Percentiles rank a stretch among this genome's conserved stretches.
Conservation (phyloP, 2,113 vertebrate genomes). For the Nestor notabilis region DNA sequence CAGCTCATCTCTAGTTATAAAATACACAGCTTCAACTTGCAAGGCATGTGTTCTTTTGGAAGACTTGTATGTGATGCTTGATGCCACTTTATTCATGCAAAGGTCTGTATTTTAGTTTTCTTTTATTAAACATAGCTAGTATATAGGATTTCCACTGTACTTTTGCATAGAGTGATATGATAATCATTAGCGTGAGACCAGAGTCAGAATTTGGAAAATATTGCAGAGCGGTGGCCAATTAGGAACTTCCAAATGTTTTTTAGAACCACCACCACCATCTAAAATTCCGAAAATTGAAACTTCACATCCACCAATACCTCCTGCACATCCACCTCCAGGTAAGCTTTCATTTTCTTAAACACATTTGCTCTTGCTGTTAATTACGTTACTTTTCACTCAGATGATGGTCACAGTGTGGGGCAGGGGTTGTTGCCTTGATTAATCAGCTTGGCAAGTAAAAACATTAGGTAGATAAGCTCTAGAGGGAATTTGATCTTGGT, state of each 20-base stretch:
- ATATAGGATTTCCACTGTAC: neutral
- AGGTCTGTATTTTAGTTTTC: neutral
- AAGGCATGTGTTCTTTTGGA: neutral
- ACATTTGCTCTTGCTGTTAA: neutral
- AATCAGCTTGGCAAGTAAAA: neutral
- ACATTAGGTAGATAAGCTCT: neutral
- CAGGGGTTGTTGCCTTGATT: neutral
- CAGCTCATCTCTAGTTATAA: neutral
- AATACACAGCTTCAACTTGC: neutral
- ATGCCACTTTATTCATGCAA: neutral
- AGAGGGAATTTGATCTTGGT: neutral
- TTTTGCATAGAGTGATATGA: neutral
- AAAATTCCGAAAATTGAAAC: slow-evolving; percentile 94
- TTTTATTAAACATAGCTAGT: neutral
- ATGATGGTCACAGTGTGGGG: neutral
- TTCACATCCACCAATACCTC: slow-evolving; percentile 89
- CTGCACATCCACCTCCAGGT: slow-evolving; percentile 91
- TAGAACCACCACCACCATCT: slow-evolving; percentile 90
- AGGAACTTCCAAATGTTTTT: slow-evolving; percentile 31
- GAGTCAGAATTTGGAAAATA: neutral
- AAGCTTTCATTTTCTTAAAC: neutral
- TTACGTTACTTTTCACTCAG: neutral
- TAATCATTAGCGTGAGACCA: neutral
- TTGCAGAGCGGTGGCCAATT: neutral
- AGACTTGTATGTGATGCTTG: neutral